These are phyloP conservation scores for Drosophila quasianomalipes DNA, from an alignment of 2,888 invertebrate genomes.

Conservation along the genomic window DNA sequence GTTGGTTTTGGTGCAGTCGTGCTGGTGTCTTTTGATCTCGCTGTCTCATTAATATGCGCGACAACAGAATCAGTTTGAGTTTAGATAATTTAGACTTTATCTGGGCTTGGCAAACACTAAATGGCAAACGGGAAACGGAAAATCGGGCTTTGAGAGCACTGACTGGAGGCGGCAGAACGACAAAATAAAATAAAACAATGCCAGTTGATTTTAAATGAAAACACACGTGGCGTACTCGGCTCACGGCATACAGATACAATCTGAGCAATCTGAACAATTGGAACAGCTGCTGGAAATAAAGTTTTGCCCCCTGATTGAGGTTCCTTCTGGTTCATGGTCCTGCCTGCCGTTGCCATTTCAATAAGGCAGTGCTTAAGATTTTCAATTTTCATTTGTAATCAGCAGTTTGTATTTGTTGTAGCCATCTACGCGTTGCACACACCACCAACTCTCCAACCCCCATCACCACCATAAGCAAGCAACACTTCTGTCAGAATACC, in stretches of 20 bases:
- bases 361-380: slow-evolving; percentile 76
- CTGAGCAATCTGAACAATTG: slow-evolving; percentile 45
- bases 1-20: slow-evolving; percentile 58
- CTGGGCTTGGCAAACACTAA: slow-evolving; percentile 42
- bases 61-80: slow-evolving; percentile 74
- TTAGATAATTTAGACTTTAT: slow-evolving; percentile 79
- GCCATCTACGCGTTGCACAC: slow-evolving; percentile 20
- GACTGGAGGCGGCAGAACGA: slow-evolving; percentile 12
- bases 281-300: slow-evolving; percentile 76
- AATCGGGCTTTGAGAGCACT: slow-evolving; percentile 16
- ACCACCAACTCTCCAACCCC: background rate
- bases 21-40: slow-evolving; percentile 57
- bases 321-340: slow-evolving; percentile 6
- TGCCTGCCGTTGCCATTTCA: slow-evolving; percentile 57
- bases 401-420: slow-evolving; percentile 56
- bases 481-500: slow-evolving; percentile 14
- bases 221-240: slow-evolving; percentile 72
- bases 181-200: slow-evolving; percentile 59
- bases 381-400: slow-evolving; percentile 80
- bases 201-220: slow-evolving; percentile 73
- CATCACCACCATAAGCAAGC: background rate
- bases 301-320: slow-evolving; percentile 56
- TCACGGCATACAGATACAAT: slow-evolving; percentile 20
- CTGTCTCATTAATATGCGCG: slow-evolving; percentile 74
- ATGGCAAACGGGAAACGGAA: slow-evolving; percentile 31